phyloP scores from a whole-genome alignment of 92 coral and sea anemone species.

The Pocillopora grandis region DNA sequence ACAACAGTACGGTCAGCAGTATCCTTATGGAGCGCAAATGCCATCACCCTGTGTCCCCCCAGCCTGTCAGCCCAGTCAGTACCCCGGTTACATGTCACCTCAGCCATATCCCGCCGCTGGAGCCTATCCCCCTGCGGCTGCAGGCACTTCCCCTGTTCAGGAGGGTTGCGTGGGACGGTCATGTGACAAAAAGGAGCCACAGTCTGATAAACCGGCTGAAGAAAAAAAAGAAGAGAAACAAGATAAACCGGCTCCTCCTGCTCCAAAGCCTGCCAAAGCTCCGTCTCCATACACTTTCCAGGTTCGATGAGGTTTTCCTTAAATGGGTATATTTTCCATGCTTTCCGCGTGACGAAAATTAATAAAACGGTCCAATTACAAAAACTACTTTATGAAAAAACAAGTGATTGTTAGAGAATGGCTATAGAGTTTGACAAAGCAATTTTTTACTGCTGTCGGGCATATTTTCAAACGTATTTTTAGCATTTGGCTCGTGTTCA shows the following conservation, averaged over 20 bases:
- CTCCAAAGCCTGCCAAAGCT: slow-evolving; percentile 44
- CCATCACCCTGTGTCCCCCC: slow-evolving; percentile 51
- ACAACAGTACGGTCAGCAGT: slow-evolving; percentile 61
- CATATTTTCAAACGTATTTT: too few species aligned
- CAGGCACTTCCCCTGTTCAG: slow-evolving; percentile 30
- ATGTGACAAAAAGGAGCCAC: slow-evolving; percentile 35
- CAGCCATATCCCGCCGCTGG: slow-evolving; percentile 21
- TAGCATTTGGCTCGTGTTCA: too few species aligned
- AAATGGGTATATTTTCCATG: background rate
- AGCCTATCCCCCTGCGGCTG: background rate
- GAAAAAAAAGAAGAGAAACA: slow-evolving; percentile 23
- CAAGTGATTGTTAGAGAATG: too few species aligned
- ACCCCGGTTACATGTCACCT: slow-evolving; percentile 42
- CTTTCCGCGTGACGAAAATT: too few species aligned
- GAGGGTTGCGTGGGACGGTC: slow-evolving; percentile 43
- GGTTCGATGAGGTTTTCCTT: background rate
- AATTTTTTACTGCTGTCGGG: too few species aligned
- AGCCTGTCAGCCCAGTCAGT: slow-evolving; percentile 46
- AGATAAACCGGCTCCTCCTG: slow-evolving; percentile 37
- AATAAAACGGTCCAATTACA: too few species aligned
- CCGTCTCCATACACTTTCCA: slow-evolving; percentile 29
- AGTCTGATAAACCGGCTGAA: slow-evolving; percentile 23
- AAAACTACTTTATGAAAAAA: too few species aligned
- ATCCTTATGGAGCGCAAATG: slow-evolving; percentile 47
- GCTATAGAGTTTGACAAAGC: too few species aligned